phyloP scores from a whole-genome alignment of 2,113 vertebrate genomes.

The Struthidea cinerea region DNA sequence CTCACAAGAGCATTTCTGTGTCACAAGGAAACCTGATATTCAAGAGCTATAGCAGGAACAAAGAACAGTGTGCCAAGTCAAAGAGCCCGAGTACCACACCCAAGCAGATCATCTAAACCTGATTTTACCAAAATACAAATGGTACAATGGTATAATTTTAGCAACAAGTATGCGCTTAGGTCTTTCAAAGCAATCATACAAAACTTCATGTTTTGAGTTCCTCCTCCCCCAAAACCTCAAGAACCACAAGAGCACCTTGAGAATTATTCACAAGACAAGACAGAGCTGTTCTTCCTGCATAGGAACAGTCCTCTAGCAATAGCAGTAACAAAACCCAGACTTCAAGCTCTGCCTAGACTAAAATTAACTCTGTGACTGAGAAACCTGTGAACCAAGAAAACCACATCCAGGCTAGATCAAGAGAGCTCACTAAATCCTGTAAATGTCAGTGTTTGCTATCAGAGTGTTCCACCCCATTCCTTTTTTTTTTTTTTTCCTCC shows the following conservation, averaged over 20 bases:
- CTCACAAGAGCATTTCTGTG: not conserved
- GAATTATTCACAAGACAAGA: not conserved
- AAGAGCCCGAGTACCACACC: not conserved
- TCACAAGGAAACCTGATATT: not conserved
- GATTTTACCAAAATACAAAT: not conserved
- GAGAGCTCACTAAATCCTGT: not conserved
- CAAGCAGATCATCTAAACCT: not conserved
- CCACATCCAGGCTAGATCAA: not conserved
- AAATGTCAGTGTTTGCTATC: not conserved
- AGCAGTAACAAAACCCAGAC: not conserved
- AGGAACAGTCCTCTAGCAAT: not conserved
- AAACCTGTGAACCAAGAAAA: not conserved
- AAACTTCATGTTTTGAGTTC: not conserved
- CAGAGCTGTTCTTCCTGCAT: not conserved
- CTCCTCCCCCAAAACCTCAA: not conserved
- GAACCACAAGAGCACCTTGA: not conserved
- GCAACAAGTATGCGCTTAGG: accelerated
- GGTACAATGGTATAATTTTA: not conserved
- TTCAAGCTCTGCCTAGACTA: not conserved
- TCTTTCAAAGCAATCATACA: not conserved
- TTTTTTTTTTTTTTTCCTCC: not conserved
- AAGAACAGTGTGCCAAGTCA: not conserved
- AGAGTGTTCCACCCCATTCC: not conserved
- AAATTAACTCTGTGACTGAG: not conserved
- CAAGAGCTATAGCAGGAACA: not conserved